A percentile compares a stretch with the other conserved stretches of the same genome.
Evolutionary conservation across 1,140 invertebrate species (phyloP).

Genomic region (Pseudomyrmex sp.): DNA sequence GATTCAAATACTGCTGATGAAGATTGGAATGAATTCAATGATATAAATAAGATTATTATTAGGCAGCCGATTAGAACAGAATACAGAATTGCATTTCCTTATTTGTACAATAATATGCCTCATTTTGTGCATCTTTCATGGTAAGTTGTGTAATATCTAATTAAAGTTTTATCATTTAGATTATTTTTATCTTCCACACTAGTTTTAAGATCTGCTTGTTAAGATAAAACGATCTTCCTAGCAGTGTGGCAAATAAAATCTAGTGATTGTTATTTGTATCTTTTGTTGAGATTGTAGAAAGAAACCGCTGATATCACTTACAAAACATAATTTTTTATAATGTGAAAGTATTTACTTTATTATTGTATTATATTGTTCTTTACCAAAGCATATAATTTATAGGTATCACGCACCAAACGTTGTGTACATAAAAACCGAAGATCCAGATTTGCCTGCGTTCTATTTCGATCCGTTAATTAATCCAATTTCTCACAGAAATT

Average conservation of each 20-base stretch:
- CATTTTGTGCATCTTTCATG: slow-evolving; percentile 97
- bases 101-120: slow-evolving; percentile 99
- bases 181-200: slow-evolving; percentile 76
- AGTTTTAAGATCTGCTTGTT: slow-evolving; percentile 81
- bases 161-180: slow-evolving; percentile 14
- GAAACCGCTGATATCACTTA: slow-evolving; percentile 85
- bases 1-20: slow-evolving; percentile 99
- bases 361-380: background rate
- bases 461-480: slow-evolving; percentile 99
- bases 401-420: slow-evolving; percentile 99
- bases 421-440: slow-evolving; percentile 99
- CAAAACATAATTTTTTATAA: slow-evolving; percentile 28
- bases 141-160: slow-evolving; percentile 86
- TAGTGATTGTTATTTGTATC: slow-evolving; percentile 84
- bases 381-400: slow-evolving; percentile 64
- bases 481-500: slow-evolving; percentile 98
- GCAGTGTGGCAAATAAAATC: slow-evolving; percentile 84
- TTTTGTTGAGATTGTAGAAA: slow-evolving; percentile 78
- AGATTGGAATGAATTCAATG: slow-evolving; percentile 99
- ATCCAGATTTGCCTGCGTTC: slow-evolving; percentile 99
- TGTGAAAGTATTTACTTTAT: slow-evolving; percentile 14
- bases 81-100: slow-evolving; percentile 99
- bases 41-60: slow-evolving; percentile 99
- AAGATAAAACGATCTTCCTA: slow-evolving; percentile 80
- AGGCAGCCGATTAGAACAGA: slow-evolving; percentile 99